These are phyloP conservation scores for Phocides pigmalion DNA, from an alignment of 1,140 invertebrate species.

Conservation along the genomic window DNA sequence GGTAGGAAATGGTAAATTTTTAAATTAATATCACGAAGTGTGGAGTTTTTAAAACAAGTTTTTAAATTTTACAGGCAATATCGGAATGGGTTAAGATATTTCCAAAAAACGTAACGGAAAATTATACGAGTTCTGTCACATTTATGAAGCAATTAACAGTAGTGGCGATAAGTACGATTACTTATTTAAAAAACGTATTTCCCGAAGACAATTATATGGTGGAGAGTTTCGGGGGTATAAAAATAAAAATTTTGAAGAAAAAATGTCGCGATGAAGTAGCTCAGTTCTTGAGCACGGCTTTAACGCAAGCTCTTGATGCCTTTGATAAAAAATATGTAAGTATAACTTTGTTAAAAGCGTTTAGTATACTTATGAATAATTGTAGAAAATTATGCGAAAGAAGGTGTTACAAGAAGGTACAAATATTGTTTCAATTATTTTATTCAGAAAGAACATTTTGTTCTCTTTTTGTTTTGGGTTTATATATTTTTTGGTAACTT, in stretches of 20 bases:
- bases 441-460: too few relatives aligned
- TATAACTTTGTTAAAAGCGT: slow-evolving; percentile 19
- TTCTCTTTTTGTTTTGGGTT: too few relatives aligned
- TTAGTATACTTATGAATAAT: too few relatives aligned
- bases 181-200: slow-evolving; percentile 63
- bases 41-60: neutral
- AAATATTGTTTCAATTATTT: too few relatives aligned
- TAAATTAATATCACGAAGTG: too few relatives aligned
- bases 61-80: slow-evolving; percentile 46
- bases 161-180: slow-evolving; percentile 64
- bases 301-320: slow-evolving; percentile 65
- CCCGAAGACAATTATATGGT: slow-evolving; percentile 57
- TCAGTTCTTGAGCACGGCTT: slow-evolving; percentile 62
- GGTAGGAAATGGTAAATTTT: too few relatives aligned
- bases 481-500: too few relatives aligned
- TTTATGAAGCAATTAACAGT: slow-evolving; percentile 73
- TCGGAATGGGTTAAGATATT: slow-evolving; percentile 66
- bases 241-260: slow-evolving; percentile 61
- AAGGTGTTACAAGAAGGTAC: too few relatives aligned
- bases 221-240: slow-evolving; percentile 58
- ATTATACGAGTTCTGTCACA: slow-evolving; percentile 66
- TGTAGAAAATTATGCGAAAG: too few relatives aligned
- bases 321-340: slow-evolving; percentile 76
- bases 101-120: slow-evolving; percentile 55
- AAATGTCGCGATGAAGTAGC: slow-evolving; percentile 61